A percentile compares a stretch with the other conserved stretches of the same genome.
Evolutionary conservation across 2,797 vertebrate genomes (phyloP).

Genomic region (Intellagama lesueurii): DNA sequence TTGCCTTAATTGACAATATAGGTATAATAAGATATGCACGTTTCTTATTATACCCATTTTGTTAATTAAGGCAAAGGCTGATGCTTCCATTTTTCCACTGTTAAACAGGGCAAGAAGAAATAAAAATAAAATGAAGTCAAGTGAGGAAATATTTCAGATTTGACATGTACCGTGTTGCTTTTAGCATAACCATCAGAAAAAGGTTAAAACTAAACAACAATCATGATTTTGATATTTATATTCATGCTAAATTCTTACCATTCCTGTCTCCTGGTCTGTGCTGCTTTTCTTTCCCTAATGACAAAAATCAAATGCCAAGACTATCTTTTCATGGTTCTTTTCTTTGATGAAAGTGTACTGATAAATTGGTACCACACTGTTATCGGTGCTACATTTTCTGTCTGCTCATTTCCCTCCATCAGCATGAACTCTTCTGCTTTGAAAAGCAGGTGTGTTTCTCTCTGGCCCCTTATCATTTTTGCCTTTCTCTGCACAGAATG

Average conservation of each 20-base stretch:
- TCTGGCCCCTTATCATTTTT: constrained; percentile 23
- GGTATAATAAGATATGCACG: no score
- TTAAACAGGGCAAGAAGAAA: neutral
- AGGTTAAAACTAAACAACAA: neutral
- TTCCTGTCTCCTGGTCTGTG: neutral
- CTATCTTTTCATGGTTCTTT: constrained; percentile 31
- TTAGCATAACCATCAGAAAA: constrained; percentile 1
- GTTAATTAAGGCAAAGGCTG: constrained; percentile 3
- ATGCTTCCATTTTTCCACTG: constrained; percentile 3
- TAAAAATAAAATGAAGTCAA: neutral
- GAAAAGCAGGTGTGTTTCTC: constrained; percentile 53
- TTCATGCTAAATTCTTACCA: neutral
- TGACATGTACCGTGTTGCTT: neutral
- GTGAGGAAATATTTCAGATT: neutral
- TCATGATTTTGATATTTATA: neutral
- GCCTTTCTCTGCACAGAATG: constrained; percentile 49
- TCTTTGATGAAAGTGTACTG: constrained; percentile 47
- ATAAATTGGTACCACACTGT: constrained; percentile 35
- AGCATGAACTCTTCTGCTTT: constrained; percentile 46
- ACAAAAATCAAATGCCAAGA: constrained; percentile 24
- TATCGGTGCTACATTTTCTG: constrained; percentile 12
- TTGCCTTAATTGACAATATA: no score
- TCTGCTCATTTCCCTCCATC: constrained; percentile 14
- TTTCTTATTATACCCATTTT: neutral
- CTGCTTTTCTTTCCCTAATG: neutral